Base-by-base conservation (phyloP, 2,113 vertebrate genomes). In the Polyodon spathula region DNA sequence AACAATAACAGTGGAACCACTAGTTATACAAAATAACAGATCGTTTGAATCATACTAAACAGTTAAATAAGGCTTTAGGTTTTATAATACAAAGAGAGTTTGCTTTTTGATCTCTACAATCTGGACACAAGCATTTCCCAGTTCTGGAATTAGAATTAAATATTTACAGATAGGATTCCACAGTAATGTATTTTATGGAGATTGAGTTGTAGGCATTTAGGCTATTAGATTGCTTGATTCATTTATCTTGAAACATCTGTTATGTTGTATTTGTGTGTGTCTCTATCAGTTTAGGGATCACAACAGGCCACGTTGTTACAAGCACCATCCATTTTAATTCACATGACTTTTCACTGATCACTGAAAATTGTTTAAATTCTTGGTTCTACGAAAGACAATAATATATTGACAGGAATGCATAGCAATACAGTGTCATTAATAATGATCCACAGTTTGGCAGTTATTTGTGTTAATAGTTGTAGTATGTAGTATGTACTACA, bases 271-370 rank as follows among this genome's bases (percentile, higher is more conserved):
- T 10, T 54, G 15, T 54, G 53, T 54, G 53, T 54, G 16, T 54
- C 9, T 54, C 37, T 27, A 27, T 54, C 53, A 54, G 6, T 54
- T 54, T 54, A 54, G 15, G 37, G 37, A 54, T 54, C 53, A 54
- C 15, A 54, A 27, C 8, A 16, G 16, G 53, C 15, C 53, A 54
- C 27, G 16, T 16, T 27, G 11, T 37, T 54, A 54, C 16, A 54
- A 54, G 53, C 5, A 54, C 15, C 37, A 54, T 54, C 53, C 37
- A 37, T 16, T 54, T 54, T 54, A 54, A 54, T 54, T 14, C 53
- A 14, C 53, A 14, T 54, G 4, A 16, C n/a, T 54, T 54, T 54
- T 11, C n/a, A 54, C 27, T 54, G 27, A 16, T 54, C 53, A 54
- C 53, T 17, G 12, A 54, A 12, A 17, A 37, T 8, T 37, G 16